Evolutionary conservation across 2,888 invertebrate genomes (phyloP), one percentile per base, ranked within the genome.

Genomic region (Metacarcinus magister): DNA sequence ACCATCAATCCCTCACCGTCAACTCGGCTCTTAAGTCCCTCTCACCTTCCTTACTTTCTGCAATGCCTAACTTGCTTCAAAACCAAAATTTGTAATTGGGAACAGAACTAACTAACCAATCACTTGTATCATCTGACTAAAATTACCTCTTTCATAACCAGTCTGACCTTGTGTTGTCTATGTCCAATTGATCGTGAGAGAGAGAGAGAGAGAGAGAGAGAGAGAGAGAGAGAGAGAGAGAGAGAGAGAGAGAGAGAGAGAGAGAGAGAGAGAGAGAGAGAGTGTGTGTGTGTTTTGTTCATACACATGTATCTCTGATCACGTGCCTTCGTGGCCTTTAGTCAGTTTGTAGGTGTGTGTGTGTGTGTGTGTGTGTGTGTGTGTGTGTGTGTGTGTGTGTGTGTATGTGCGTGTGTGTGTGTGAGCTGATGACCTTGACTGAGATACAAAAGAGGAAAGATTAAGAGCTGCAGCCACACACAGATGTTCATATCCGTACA

Each of bases 351-450:
- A 28, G n/a, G 75, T 75, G 28, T 75, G 75, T 75, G 28, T 75
- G 75, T 75, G 75, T 75, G 75, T 75, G 75, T 75, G 75, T 75
- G 75, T 75, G 75, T 75, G 60, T 67, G 67, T 67, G 67, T 67
- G 67, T 67, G 67, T 67, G 67, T 67, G n/a, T 67, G 67, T 67
- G 67, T 67, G 67, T 67, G 67, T 67, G 67, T 67, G 67, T 67
- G 67, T 67, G 67, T 67, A 23, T 67, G 67, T 67, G 67, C 23
- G 67, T 67, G 67, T 67, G 67, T 67, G 67, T 67, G 67, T 67
- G n/a, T 67, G 67, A 67, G 8, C 54, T 1, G 54, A 54, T 54
- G 54, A 54, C 54, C 10, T 54, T 54, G 54, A 54, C 54, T 54
- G 54, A 54, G 46, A 46, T 46, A 46, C 10, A 46, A 46, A 46